Base-by-base conservation (phyloP, 2,113 vertebrate species). In the Hepsetus odoe region DNA sequence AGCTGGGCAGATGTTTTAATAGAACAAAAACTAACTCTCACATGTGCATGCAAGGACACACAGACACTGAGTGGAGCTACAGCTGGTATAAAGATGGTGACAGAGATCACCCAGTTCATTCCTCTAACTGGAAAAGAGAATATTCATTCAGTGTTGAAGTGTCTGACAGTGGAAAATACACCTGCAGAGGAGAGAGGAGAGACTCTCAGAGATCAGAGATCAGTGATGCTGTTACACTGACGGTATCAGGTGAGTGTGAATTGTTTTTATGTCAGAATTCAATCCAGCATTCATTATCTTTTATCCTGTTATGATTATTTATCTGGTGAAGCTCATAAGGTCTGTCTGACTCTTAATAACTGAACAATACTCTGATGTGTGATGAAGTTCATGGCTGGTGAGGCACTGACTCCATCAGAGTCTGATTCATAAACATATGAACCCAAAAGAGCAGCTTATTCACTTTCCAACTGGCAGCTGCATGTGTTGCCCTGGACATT, bases 21-120 rank as follows among this genome's bases (percentile, higher is more conserved):
- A n/a, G 81, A 72, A 74, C 20, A 82, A 58, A 56, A 4, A 10
- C 46, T 82, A 32, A 58, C 65, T 64, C 65, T 82, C 26, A 70
- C 30, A 65, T 82, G 81, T 75, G 56, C 32, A 65, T 75, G 66
- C 30, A 7, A 66, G 35, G 20, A 79, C 40, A 79, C 18, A 24
- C 13, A 56, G 46, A 70, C 26, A 70, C 24, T 30, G 35, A 69
- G 53, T 82, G 80, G 76, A 61, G 2, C 0, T 82, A 82, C 66
- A 75, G 20, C 16, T 79, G 76, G 76, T n/a, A 49, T 51, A 83
- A 18, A 42, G 10, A 71, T 12, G 20, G n/a, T n/a, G n/a, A 59
- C 26, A 30, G 56, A 13, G 59, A 30, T n/a, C 26, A 32, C 0
- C 4, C 12, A 22, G 14, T 1, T 18, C 6, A 59, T n/a, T n/a